Evolutionary conservation across 2,888 invertebrate species (phyloP), one percentile per base, ranked within the genome.

Genomic region (Drosophila helvetica): DNA sequence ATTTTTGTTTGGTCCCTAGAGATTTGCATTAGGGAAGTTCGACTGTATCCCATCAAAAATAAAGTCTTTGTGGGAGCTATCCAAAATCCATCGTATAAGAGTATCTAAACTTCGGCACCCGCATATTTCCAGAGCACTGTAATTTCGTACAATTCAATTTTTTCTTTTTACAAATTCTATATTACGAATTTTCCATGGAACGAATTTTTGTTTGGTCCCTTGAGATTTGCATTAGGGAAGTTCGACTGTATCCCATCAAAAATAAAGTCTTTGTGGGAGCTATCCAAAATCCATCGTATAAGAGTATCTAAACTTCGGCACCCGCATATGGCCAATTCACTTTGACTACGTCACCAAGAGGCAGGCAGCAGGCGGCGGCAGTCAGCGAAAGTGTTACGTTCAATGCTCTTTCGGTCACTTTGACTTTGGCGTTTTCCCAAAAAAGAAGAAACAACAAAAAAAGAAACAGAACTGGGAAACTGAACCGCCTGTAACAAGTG

Each of bases 381-480:
- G 33, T 75, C 70, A 86, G 74, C 80, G 86, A 85, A 82, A 82
- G 88, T 83, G 83, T 83, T 83, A 83, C 83, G 83, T 88, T 89
- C 85, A 89, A 79, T 77, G 86, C 80, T 79, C 75, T 65, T 55
- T 64, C 50, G 62, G 69, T 25, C 63, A 73, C 62, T 73, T 62
- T 67, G 73, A 53, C 66, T 57, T 81, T 85, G 86, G 86, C 86
- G 78, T 86, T 82, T 75, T 82, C 75, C 88, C 78, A 88, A 82
- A 86, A 86, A 58, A 74, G 46, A 19, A 62, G 30, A 19, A 57
- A 18, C 50, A 45, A 42, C 33, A 19, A 25, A 12, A 25, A 52
- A 60, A 47, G n/a, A 17, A 33, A 58, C 19, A 19, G 54, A 69
- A 59, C 54, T 27, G 48, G 33, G 19, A 70, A 50, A 59, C 43